Evolutionary conservation across 1,140 invertebrate species (phyloP), one percentile per base, ranked within the genome.

Genomic region (Rhizoglyphus robini): DNA sequence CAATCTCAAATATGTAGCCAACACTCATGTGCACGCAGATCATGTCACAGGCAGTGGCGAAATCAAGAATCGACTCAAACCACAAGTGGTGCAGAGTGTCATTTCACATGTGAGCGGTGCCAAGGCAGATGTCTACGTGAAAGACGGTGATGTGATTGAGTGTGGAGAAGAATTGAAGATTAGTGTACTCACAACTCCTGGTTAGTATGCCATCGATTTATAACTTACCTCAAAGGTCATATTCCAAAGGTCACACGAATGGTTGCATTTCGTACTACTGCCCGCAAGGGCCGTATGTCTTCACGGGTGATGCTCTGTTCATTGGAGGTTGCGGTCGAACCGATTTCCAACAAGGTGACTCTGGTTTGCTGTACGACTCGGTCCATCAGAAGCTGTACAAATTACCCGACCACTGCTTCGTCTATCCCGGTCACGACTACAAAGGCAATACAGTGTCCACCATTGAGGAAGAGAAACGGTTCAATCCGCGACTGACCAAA

Each of bases 21-120:
- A 99, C 76, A 99, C 96, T 1, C 96, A 99, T 75, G 87, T 98
- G 79, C 96, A 99, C 76, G 96, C 96, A 31, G 96, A 99, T 78
- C 96, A 99, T 76, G 83, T 99, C 41, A 99, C 95, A 4, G 95
- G 95, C n/a, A 88, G 87, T 2, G 92, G 92, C 15, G 79, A 83
- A 69, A 75, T 99, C 18, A 96, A 96, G 74, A 82, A 84, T 58
- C 74, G 87, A 18, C 68, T 93, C 46, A 68, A 68, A 8, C 30
- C 11, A 13, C n/a, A 15, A 5, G 13, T n/a, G 29, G 68, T 67
- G 3, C 81, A 84, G 74, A 93, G 90, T 71, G 79, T 94, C 0
- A 95, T 99, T 71, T 86, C 90, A 0, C 81, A 81, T 69, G 78
- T 76, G 0, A 90, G 90, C 68, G 87, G 86, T 0, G 95, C 92